Base-by-base conservation (phyloP, 53 echinoderm and acorn worm genomes). In the Arbacia lixula region DNA sequence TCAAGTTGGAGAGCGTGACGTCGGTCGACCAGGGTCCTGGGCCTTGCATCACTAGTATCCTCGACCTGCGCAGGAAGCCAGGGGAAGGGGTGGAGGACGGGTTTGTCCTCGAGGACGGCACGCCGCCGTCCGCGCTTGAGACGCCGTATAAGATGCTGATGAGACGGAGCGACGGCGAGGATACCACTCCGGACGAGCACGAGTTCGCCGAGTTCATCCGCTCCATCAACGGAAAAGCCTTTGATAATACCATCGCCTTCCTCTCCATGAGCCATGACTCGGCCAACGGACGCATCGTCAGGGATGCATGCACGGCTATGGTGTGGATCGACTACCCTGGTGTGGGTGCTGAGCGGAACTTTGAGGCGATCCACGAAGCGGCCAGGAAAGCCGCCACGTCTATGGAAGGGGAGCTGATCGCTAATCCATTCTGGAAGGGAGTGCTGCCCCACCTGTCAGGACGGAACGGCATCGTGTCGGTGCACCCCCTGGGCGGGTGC, bases 401-500 rank as follows among this genome's bases (percentile, higher is more conserved):
- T 1, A 35, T 90, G 53, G 73, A 82, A 42, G 90, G 86, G 11
- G 80, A 79, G 33, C 63, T 90, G 65, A 72, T 90, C 10, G 57
- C 90, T 12, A 86, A 73, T 53, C 90, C 90, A 33, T 37, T 87
- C 28, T 90, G 86, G 90, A 57, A 64, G 2, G 86, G 90, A 12
- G 42, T 86, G 12, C 60, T 86, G 17, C 71, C 86, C 3, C 41
- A 78, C 8, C 3, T 90, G 29, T 39, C 41, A 31, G 79, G 79
- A 21, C 82, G 16, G 12, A 86, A 50, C 31, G 86, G 82, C 21
- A 86, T 90, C 31, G 55, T 86, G 14, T 64, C 90, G 17, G 90
- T 90, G 10, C 90, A 90, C 55, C 90, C 90, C 9, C 86, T 90
- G 2, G 90, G 90, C 12, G 90, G 90, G 2, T 90, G 90, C 40